Conservation (phyloP, 2,888 invertebrate species). For the Thysanoteuthis rhombus region DNA sequence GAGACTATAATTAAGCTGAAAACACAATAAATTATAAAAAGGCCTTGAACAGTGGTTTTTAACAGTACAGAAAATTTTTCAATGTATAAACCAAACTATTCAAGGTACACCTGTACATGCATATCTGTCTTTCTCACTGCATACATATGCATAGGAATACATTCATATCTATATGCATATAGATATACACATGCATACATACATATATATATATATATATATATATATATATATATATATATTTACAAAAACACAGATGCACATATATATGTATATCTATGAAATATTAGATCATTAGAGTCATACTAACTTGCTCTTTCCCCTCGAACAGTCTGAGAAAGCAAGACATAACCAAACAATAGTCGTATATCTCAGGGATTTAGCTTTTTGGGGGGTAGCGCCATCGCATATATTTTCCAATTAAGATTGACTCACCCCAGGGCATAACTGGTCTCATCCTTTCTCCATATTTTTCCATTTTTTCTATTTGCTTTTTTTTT, state of each 20-base stretch:
- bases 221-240: background rate
- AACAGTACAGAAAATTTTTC: too few species aligned
- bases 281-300: background rate
- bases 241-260: background rate
- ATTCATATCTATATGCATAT: background rate
- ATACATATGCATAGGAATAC: background rate
- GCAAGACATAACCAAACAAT: background rate
- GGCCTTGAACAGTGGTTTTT: too few species aligned
- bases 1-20: too few species aligned
- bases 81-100: too few species aligned
- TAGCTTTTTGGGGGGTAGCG: background rate
- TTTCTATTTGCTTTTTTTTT: too few species aligned
- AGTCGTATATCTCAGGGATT: background rate
- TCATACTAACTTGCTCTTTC: background rate
- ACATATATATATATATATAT: background rate
- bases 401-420: constrained; percentile 12
- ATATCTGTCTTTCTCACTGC: too few species aligned
- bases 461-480: background rate
- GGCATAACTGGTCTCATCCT: background rate
- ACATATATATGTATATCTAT: background rate
- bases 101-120: too few species aligned
- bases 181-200: background rate
- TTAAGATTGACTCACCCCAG: background rate
- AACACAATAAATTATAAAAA: too few species aligned
- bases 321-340: background rate